These are phyloP conservation scores for Diabrotica balteata DNA, from an alignment of 2,888 invertebrate genomes.

Conservation along the genomic window DNA sequence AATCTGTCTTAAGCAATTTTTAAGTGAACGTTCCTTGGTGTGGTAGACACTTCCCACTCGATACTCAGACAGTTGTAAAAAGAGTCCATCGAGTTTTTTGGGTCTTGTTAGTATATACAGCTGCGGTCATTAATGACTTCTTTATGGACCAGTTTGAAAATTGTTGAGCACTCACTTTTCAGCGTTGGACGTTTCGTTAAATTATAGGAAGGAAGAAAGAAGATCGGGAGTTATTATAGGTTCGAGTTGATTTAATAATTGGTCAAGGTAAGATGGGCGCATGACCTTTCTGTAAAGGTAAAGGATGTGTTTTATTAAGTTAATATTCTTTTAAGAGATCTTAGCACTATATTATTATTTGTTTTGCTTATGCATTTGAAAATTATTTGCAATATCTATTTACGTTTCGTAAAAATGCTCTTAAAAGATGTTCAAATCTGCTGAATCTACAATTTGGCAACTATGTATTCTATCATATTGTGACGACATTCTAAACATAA, in stretches of 20 bases:
- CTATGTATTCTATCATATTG: too few relatives aligned
- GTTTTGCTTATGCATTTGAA: too few relatives aligned
- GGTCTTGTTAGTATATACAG: constrained; percentile 44
- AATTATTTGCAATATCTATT: too few relatives aligned
- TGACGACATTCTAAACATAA: too few relatives aligned
- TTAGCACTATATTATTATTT: too few relatives aligned
- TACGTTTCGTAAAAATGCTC: too few relatives aligned
- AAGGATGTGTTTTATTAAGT: too few relatives aligned
- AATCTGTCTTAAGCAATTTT: background rate
- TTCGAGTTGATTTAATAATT: background rate
- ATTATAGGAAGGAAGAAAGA: constrained; percentile 5
- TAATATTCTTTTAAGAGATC: too few relatives aligned
- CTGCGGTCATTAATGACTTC: constrained; percentile 45
- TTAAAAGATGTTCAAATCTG: too few relatives aligned
- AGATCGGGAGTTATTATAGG: background rate
- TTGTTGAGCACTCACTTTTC: constrained; percentile 21
- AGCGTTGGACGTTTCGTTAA: constrained; percentile 1
- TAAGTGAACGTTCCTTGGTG: background rate
- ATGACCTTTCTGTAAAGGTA: too few relatives aligned
- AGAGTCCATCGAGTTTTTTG: constrained; percentile 29
- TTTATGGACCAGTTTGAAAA: constrained; percentile 33
- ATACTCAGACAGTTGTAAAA: constrained; percentile 25
- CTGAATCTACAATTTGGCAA: too few relatives aligned
- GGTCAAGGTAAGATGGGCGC: background rate
- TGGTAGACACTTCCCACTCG: constrained; percentile 5